Evolutionary conservation across 2,888 invertebrate species (phyloP), one percentile per base, ranked within the genome.

Genomic region (Liposcelis brunnea): DNA sequence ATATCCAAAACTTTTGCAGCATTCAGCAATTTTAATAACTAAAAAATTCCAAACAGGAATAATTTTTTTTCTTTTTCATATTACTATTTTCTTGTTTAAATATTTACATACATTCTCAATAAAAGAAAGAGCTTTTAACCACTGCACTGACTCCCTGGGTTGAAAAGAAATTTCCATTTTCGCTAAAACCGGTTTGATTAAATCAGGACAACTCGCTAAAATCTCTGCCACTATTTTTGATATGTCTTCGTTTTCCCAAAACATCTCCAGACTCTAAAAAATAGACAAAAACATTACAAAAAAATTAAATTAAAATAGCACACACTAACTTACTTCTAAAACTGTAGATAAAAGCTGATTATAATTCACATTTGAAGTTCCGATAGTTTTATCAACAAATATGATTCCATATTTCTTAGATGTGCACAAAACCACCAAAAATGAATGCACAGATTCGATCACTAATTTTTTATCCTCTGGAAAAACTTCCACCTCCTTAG

Each of bases 351-450:
- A 26, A 31, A 48, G 45, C 10, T 44, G 43, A 43, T 51, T 51
- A 32, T 44, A 40, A 31, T 48, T 46, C 16, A 35, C 46, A 4
- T 42, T 43, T 3, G 47, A 32, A 11, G 46, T 44, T 2, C 47
- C 80, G 14, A 77, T 58, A 3, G 68, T 65, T 52, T 69, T 71
- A 54, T 85, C 82, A 52, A 72, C 68, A 56, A 87, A 89, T 53
- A 79, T 75, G 10, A 89, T 70, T 8, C 89, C 89, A 55, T 74
- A 60, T 58, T 77, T 80, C 52, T 77, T 72, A 0, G 81, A 83
- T 2, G 84, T 81, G 50, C 84, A 75, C 2, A 89, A 61, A 42
- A 73, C 67, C 15, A 75, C 50, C 12, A 87, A 64, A 49, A 87
- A 76, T 19, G 75, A 69, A 53, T 82, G 77, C 1, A 77, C 64